These are phyloP conservation scores for Campoplex capitator DNA, from an alignment of 2,888 invertebrate genomes.

Conservation along the genomic window DNA sequence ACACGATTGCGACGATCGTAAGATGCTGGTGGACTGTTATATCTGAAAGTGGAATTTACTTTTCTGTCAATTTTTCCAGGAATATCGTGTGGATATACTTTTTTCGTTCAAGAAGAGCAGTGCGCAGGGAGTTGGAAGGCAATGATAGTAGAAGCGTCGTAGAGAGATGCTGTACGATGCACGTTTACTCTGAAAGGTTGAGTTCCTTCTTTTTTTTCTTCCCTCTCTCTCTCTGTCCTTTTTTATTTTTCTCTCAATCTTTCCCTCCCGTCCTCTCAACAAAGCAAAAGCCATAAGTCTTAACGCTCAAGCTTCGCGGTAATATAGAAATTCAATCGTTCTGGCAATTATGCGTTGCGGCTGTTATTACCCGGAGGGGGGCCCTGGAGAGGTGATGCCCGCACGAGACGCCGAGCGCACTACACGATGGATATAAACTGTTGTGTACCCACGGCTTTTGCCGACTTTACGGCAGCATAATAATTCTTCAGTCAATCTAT, in stretches of 20 bases:
- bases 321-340: conserved; percentile 84
- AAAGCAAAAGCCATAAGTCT: conserved; percentile 71
- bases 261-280: conserved; percentile 15
- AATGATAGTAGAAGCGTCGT: conserved; percentile 40
- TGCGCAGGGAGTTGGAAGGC: conserved; percentile 26
- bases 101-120: conserved; percentile 30
- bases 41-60: neutral
- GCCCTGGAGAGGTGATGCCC: conserved; percentile 70
- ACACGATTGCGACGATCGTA: too few relatives aligned
- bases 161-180: neutral
- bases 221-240: neutral
- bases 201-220: conserved; percentile 7
- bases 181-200: neutral
- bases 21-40: neutral
- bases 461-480: conserved; percentile 30
- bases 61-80: neutral
- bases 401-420: conserved; percentile 52
- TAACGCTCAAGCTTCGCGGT: conserved; percentile 76
- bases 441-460: conserved; percentile 44
- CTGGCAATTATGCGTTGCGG: conserved; percentile 83
- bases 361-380: conserved; percentile 79
- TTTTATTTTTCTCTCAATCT: conserved; percentile 11
- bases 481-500: conserved; percentile 4
- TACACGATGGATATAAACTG: conserved; percentile 11
- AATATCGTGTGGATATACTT: neutral